phyloP scores from a whole-genome alignment of 2,113 vertebrate species.

The Corydoras maculifer region DNA sequence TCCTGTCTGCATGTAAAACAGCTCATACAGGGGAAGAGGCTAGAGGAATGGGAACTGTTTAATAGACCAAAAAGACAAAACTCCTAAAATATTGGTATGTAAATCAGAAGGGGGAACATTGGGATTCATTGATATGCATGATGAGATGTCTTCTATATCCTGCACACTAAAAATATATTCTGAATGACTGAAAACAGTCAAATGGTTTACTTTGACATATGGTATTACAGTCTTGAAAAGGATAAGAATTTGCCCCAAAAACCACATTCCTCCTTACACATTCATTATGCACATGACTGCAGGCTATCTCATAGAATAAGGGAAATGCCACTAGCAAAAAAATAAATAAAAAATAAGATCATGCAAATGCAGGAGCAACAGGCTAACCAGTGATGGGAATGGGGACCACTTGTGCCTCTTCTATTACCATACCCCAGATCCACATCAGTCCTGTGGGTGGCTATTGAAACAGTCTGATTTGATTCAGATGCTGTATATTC shows the following conservation, averaged over 20 bases:
- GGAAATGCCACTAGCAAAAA: slow-evolving; percentile 14
- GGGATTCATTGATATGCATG: slow-evolving; percentile 38
- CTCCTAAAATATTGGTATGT: slow-evolving; percentile 36
- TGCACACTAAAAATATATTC: slow-evolving; percentile 30
- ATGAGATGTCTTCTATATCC: slow-evolving; percentile 29
- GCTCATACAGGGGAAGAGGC: slow-evolving; percentile 10
- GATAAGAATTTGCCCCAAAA: slow-evolving; percentile 23
- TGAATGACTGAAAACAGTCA: slow-evolving; percentile 26
- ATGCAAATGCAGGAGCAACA: slow-evolving; percentile 18
- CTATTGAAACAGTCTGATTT: slow-evolving; percentile 48
- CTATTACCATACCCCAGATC: slow-evolving; percentile 16
- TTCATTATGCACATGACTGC: slow-evolving; percentile 17
- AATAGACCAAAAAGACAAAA: slow-evolving; percentile 22
- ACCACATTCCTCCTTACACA: slow-evolving; percentile 21
- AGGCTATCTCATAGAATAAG: slow-evolving; percentile 26
- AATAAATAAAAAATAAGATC: slow-evolving; percentile 22
- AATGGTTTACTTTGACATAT: slow-evolving; percentile 6
- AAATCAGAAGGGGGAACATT: slow-evolving; percentile 34
- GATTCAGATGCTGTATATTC: slow-evolving; percentile 35
- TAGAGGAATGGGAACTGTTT: slow-evolving; percentile 13
- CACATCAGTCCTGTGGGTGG: slow-evolving; percentile 18
- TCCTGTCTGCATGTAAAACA: slow-evolving; percentile 27
- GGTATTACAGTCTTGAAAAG: slow-evolving; percentile 14
- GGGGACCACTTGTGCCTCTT: slow-evolving; percentile 8
- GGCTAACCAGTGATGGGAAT: slow-evolving; percentile 29